Evolutionary conservation across 2,113 vertebrate species (phyloP).

Genomic region (Lamprotornis superbus): DNA sequence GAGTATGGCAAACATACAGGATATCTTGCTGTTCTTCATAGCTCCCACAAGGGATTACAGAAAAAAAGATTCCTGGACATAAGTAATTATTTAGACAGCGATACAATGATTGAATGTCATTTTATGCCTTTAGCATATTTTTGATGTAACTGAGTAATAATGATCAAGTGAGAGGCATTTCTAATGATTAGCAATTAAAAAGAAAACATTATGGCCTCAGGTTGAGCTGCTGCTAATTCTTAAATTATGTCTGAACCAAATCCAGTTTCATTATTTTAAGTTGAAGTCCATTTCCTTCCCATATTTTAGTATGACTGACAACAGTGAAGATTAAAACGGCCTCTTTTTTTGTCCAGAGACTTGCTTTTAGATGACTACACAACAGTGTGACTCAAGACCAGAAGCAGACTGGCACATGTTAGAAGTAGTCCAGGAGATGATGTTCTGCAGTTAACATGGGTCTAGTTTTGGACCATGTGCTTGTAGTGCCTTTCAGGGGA

Average conservation of each 20-base stretch:
- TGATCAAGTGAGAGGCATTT: not conserved
- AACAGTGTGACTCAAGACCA: not conserved
- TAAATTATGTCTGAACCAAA: not conserved
- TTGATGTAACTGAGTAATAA: constrained; percentile 27
- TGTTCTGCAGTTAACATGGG: not conserved
- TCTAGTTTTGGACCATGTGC: not conserved
- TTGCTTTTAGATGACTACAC: not conserved
- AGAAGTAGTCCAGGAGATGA: not conserved
- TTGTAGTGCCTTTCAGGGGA: not conserved
- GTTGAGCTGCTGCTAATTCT: not conserved
- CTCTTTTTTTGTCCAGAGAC: not conserved
- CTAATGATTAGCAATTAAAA: constrained; percentile 21
- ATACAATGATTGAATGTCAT: not conserved
- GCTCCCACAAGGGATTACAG: not conserved
- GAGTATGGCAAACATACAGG: not conserved
- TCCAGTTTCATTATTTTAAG: not conserved
- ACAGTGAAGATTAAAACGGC: not conserved
- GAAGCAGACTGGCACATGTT: not conserved
- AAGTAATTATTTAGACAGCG: not conserved
- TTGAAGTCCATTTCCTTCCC: not conserved
- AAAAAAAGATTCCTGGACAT: not conserved
- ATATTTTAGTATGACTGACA: not conserved
- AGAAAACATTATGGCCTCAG: not conserved
- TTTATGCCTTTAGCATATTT: not conserved
- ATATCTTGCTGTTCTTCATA: not conserved